A percentile compares a stretch with the other conserved stretches of the same genome.
phyloP scores from a whole-genome alignment of 2,797 vertebrate genomes.

The Lagodon rhomboides region DNA sequence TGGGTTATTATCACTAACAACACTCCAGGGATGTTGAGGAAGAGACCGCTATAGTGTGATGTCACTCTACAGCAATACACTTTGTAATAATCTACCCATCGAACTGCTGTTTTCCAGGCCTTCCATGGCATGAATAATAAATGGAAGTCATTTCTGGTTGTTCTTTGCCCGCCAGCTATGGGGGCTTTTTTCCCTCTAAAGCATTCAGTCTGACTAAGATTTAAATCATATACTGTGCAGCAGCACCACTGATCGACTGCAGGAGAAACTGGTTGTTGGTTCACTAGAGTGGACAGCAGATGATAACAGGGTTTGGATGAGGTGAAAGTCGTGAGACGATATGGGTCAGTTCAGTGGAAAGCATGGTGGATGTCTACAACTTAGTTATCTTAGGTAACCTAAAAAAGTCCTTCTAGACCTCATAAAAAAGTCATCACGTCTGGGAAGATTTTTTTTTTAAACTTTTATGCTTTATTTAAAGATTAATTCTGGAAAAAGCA shows the following conservation, averaged over 20 bases:
- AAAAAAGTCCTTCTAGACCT: constrained; percentile 71
- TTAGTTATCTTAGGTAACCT: constrained; percentile 64
- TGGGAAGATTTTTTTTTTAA: constrained; percentile 61
- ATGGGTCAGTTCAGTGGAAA: constrained; percentile 33
- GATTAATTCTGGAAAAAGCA: constrained; percentile 70
- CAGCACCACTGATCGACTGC: constrained; percentile 9
- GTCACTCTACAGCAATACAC: constrained; percentile 24
- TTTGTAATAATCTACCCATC: constrained; percentile 36
- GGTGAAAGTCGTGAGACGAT: constrained; percentile 43
- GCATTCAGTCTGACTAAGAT: constrained; percentile 14
- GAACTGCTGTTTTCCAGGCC: constrained; percentile 29
- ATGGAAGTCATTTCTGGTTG: constrained; percentile 53
- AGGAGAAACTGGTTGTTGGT: neutral
- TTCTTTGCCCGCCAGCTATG: constrained; percentile 39
- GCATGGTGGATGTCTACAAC: constrained; percentile 33
- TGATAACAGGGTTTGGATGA: constrained; percentile 12
- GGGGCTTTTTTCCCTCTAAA: neutral
- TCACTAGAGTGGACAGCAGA: constrained; percentile 25
- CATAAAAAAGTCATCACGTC: constrained; percentile 82
- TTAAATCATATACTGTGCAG: constrained; percentile 18
- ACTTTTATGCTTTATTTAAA: constrained; percentile 79
- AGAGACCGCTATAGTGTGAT: constrained; percentile 15
- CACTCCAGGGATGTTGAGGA: constrained; percentile 57
- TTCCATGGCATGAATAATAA: constrained; percentile 66
- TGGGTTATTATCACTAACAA: constrained; percentile 74